Evolutionary conservation across 2,797 vertebrate genomes (phyloP).

Genomic region (Lagocephalus sceleratus): DNA sequence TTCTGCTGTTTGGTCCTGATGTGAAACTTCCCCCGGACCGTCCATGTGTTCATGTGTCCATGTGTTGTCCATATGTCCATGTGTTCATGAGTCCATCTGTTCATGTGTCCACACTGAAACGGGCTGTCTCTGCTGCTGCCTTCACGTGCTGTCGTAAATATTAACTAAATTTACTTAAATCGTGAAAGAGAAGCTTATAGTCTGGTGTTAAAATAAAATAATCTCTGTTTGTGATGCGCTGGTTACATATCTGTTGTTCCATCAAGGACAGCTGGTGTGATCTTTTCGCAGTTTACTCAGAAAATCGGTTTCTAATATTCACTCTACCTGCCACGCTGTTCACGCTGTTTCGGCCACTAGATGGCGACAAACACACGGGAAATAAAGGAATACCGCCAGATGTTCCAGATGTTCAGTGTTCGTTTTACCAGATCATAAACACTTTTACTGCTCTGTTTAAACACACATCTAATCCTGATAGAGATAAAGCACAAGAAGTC

Average conservation of each 20-base stretch:
- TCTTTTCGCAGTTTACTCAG: too few species aligned
- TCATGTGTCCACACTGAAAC: not conserved
- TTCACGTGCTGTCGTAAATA: slow-evolving; percentile 29
- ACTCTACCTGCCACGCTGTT: not conserved
- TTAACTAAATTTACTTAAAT: rapidly evolving
- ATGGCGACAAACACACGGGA: not conserved
- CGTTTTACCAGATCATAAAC: too few species aligned
- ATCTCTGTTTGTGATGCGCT: too few species aligned
- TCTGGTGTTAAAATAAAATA: too few species aligned
- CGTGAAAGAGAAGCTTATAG: too few species aligned
- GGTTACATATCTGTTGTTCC: too few species aligned
- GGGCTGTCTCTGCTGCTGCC: slow-evolving; percentile 9
- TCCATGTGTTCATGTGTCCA: not conserved
- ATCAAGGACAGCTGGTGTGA: too few species aligned
- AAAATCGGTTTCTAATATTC: not conserved
- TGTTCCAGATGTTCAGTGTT: too few species aligned
- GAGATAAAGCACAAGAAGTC: too few species aligned
- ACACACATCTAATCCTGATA: too few species aligned
- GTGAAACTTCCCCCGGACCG: not conserved
- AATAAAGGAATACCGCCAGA: too few species aligned
- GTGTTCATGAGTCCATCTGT: not conserved
- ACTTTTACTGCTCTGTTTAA: too few species aligned
- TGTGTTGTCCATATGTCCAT: not conserved
- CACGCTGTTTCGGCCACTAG: not conserved
- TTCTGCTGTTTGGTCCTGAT: not conserved